Conservation (phyloP, 2,888 invertebrate genomes). For the Crepidodera aurea region DNA sequence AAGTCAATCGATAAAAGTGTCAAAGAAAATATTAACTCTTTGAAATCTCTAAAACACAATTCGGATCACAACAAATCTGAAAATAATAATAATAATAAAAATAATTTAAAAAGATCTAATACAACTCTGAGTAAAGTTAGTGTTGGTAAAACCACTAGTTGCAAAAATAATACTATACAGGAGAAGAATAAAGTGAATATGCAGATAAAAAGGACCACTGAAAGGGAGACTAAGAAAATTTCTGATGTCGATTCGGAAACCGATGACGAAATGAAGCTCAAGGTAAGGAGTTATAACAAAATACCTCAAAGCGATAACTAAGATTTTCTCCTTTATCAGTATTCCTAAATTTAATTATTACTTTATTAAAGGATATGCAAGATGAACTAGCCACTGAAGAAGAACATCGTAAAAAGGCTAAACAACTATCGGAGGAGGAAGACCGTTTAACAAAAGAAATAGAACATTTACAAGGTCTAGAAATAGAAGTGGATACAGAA, state of each 20-base stretch:
- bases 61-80: slow-evolving; percentile 40
- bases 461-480: slow-evolving; percentile 75
- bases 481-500: slow-evolving; percentile 81
- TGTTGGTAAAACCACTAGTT: slow-evolving; percentile 38
- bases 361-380: slow-evolving; percentile 47
- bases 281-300: slow-evolving; percentile 10
- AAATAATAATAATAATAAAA: slow-evolving; percentile 18
- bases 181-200: slow-evolving; percentile 51
- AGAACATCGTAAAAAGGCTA: slow-evolving; percentile 74
- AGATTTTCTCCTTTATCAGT: no score
- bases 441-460: slow-evolving; percentile 79
- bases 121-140: slow-evolving; percentile 56
- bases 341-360: no score
- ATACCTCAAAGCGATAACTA: no score
- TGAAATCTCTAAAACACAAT: slow-evolving; percentile 52
- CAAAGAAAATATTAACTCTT: slow-evolving; percentile 57
- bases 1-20: slow-evolving; percentile 56
- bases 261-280: slow-evolving; percentile 66
- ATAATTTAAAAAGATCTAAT: slow-evolving; percentile 53
- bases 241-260: slow-evolving; percentile 69
- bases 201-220: slow-evolving; percentile 48
- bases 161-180: slow-evolving; percentile 31
- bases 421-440: slow-evolving; percentile 76
- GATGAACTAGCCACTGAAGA: slow-evolving; percentile 65
- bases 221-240: slow-evolving; percentile 41